Percentiles rank a stretch among this genome's conserved stretches.
These are phyloP conservation scores for Varanus komodoensis DNA, from an alignment of 2,113 vertebrate species.

Conservation along the genomic window DNA sequence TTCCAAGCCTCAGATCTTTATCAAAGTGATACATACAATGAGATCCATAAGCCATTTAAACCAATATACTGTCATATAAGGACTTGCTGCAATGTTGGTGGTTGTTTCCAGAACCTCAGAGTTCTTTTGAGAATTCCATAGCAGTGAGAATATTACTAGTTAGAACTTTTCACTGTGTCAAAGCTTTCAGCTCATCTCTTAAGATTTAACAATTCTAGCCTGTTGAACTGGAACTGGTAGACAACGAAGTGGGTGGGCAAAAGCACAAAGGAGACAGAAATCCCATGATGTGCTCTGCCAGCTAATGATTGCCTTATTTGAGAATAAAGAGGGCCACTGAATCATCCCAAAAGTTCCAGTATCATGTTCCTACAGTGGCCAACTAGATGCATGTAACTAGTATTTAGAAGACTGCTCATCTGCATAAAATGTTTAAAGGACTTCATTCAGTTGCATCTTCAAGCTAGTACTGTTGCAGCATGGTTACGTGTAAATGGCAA, in stretches of 20 bases:
- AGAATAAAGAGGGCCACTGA: no score
- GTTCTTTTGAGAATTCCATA: neutral
- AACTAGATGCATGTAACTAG: no score
- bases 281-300: neutral
- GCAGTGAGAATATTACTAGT: neutral
- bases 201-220: neutral
- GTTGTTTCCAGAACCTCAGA: neutral
- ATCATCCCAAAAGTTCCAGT: no score
- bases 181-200: neutral
- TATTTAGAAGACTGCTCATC: neutral
- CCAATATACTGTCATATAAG: neutral
- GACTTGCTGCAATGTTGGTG: neutral
- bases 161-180: neutral
- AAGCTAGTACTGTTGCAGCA: neutral
- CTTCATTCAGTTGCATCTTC: neutral
- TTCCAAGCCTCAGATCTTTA: neutral
- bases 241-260: neutral
- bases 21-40: neutral
- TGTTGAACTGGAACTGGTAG: neutral
- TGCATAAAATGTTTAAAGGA: no score
- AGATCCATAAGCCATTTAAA: neutral
- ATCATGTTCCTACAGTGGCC: no score
- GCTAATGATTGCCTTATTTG: neutral
- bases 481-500: neutral
- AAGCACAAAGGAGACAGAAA: neutral